Evolutionary conservation across 2,113 vertebrate genomes (phyloP).

Genomic region (Clupea harengus): DNA sequence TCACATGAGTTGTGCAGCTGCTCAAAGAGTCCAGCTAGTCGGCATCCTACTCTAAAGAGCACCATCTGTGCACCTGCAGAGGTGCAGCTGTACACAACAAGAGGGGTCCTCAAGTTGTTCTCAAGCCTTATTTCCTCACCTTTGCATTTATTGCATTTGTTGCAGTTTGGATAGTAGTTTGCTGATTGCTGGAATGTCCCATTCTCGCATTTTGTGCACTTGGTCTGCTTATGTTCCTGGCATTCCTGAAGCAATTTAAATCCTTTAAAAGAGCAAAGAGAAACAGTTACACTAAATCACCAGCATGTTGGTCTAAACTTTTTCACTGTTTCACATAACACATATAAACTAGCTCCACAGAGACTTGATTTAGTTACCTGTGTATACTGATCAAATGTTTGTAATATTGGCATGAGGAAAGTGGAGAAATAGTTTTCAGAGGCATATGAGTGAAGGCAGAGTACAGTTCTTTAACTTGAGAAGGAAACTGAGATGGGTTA

Average conservation of each 20-base stretch:
- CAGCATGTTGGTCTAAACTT: background rate
- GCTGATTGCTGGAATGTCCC: slow-evolving; percentile 37
- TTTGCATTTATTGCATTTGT: slow-evolving; percentile 47
- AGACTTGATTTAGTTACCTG: too few species aligned
- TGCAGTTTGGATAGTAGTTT: slow-evolving; percentile 47
- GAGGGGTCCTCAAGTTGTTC: background rate
- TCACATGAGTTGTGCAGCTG: background rate
- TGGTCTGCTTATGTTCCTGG: rapidly evolving
- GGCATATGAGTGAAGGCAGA: too few species aligned
- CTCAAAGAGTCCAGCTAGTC: background rate
- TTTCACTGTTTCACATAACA: background rate
- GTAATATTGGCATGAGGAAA: too few species aligned
- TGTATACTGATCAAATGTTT: too few species aligned
- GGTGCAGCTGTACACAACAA: background rate
- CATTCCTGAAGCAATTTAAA: slow-evolving; percentile 54
- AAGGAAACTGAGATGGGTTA: too few species aligned
- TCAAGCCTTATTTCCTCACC: slow-evolving; percentile 3
- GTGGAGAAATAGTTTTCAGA: too few species aligned
- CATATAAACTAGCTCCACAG: too few species aligned
- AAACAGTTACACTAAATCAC: background rate
- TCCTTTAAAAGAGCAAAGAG: slow-evolving; percentile 54
- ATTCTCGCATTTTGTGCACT: slow-evolving; percentile 31
- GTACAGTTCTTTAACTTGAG: too few species aligned
- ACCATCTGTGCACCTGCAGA: background rate
- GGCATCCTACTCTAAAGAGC: background rate